These are phyloP conservation scores for Andrena trimmerana DNA, from an alignment of 2,888 invertebrate genomes.

Conservation along the genomic window DNA sequence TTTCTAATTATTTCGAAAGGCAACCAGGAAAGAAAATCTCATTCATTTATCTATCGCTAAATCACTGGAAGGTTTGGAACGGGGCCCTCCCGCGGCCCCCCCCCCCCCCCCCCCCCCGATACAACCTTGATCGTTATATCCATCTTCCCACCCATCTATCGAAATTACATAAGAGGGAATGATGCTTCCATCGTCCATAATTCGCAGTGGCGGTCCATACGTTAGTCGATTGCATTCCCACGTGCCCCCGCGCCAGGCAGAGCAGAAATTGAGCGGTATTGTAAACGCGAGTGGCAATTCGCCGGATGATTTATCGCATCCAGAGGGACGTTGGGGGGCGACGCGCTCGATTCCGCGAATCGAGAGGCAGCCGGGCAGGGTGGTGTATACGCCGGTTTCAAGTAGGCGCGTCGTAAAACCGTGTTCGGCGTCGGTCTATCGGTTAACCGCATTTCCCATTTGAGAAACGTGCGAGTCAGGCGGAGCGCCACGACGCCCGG, in stretches of 20 bases:
- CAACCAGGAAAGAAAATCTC: too few species aligned
- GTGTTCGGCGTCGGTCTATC: constrained; percentile 58
- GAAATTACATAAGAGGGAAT: background rate
- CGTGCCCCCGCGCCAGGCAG: background rate
- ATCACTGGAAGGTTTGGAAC: too few species aligned
- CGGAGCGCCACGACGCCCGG: constrained; percentile 60
- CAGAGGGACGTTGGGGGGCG: constrained; percentile 9
- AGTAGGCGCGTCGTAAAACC: constrained; percentile 62
- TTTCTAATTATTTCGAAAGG: too few species aligned
- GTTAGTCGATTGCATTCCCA: constrained; percentile 21
- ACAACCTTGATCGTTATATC: background rate
- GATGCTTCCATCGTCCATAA: constrained; percentile 10
- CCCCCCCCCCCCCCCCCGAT: too few species aligned
- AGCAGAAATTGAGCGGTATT: constrained; percentile 37
- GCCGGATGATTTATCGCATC: constrained; percentile 50
- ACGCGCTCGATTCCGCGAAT: constrained; percentile 49
- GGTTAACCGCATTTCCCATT: constrained; percentile 71
- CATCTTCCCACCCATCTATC: background rate
- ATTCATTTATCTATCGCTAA: too few species aligned
- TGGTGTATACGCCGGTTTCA: constrained; percentile 40
- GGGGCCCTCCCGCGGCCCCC: too few species aligned
- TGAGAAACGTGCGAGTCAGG: constrained; percentile 65
- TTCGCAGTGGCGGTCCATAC: background rate
- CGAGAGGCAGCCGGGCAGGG: constrained; percentile 11
- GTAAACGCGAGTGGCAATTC: constrained; percentile 45